Percentiles rank a stretch among this genome's conserved stretches.
Evolutionary conservation across 64 coral and sea anemone genomes (phyloP).

Genomic region (Montipora capricornis): DNA sequence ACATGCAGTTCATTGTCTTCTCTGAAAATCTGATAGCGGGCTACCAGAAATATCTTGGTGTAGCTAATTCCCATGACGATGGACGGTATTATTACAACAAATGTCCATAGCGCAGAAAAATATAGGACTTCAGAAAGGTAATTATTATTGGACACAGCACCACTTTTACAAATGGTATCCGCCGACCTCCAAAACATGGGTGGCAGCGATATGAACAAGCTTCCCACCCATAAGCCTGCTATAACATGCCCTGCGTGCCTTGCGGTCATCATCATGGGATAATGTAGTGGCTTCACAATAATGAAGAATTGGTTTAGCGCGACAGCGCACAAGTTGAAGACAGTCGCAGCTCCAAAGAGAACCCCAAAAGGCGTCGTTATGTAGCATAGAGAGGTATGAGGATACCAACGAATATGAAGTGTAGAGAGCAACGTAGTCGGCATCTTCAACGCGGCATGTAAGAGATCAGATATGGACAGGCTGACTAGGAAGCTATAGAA

Average conservation of each 20-base stretch:
- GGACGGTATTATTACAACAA: conserved; percentile 89
- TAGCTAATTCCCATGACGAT: conserved; percentile 82
- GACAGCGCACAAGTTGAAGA: conserved; percentile 94
- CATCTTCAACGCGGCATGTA: conserved; percentile 88
- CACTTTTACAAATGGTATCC: conserved; percentile 90
- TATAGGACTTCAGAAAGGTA: conserved; percentile 79
- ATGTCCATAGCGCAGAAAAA: conserved; percentile 85
- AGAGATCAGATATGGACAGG: conserved; percentile 85
- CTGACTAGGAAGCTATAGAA: conserved; percentile 89
- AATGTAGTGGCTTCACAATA: conserved; percentile 89
- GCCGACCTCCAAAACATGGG: conserved; percentile 81
- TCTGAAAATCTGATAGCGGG: conserved; percentile 78
- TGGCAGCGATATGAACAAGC: conserved; percentile 77
- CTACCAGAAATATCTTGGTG: conserved; percentile 83
- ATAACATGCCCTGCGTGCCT: conserved; percentile 80
- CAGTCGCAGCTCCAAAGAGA: conserved; percentile 87
- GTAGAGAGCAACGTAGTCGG: conserved; percentile 80
- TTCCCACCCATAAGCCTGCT: conserved; percentile 72
- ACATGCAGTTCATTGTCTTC: conserved; percentile 37
- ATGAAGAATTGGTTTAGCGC: conserved; percentile 93
- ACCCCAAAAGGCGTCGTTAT: conserved; percentile 93
- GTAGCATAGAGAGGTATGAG: conserved; percentile 81
- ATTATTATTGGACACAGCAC: conserved; percentile 77
- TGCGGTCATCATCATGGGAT: conserved; percentile 82
- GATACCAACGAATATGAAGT: conserved; percentile 81